Evolutionary conservation across 2,797 vertebrate species (phyloP), one percentile per base, ranked within the genome.

Genomic region (Hydrocynus forskahlii): DNA sequence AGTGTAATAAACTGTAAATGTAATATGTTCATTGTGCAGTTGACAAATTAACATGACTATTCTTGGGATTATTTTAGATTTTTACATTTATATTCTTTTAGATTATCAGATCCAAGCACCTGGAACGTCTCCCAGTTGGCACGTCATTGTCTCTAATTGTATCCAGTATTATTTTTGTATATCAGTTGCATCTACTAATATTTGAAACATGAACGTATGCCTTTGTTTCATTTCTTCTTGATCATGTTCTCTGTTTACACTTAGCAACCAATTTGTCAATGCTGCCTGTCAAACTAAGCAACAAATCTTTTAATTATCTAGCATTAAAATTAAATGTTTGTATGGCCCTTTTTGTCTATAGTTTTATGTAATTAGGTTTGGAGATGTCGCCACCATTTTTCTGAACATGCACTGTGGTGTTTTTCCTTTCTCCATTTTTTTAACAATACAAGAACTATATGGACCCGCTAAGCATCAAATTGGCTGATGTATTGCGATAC

Each of bases 401-500:
- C 69, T 50, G 63, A 55, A 67, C 55, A 78, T 54, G 50, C 79
- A 25, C 70, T n/a, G 45, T 50, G 63, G 64, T 81, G 63, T 62
- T 80, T 80, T 81, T 80, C 69, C 76, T 71, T 70, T 43, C 21
- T 23, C 8, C 13, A 21, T 72, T 74, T 67, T 63, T 50, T 29
- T 29, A 45, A 9, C 70, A 35, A 29, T 67, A 62, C 16, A 21
- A 75, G 68, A 59, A 71, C 25, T 64, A n/a, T 67, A 78, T 48
- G 60, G 67, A 81, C 21, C 76, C 81, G 82, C 73, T 80, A 59
- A 79, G 78, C 81, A 83, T 85, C 78, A 87, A 87, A 86, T 87
- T 82, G 83, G 80, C 76, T 84, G 85, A 86, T 87, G 83, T 75
- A 83, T 82, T 83, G 82, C 78, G 73, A 79, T 85, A 81, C 76